Conservation (phyloP, 2,888 invertebrate genomes). For the Endotricha flammealis region DNA sequence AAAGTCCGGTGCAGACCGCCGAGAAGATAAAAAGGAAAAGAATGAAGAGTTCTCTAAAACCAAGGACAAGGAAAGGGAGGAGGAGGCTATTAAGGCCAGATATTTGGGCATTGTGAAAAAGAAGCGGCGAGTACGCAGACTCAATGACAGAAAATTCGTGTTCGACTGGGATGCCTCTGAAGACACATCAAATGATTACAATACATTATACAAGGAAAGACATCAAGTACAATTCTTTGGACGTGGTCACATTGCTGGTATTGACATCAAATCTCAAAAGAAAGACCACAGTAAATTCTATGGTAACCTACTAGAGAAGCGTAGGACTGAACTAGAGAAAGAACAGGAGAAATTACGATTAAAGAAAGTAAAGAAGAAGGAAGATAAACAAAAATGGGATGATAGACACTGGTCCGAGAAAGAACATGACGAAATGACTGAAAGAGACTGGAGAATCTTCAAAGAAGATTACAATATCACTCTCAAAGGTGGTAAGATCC, state of each 20-base stretch:
- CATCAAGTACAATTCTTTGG: slow-evolving; percentile 99
- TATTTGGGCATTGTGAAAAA: slow-evolving; percentile 96
- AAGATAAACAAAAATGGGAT: slow-evolving; percentile 99
- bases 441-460: slow-evolving; percentile 99
- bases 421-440: slow-evolving; percentile 95
- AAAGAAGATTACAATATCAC: slow-evolving; percentile 99
- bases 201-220: slow-evolving; percentile 95
- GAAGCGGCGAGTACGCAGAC: slow-evolving; percentile 91
- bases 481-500: slow-evolving; percentile 97
- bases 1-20: slow-evolving; percentile 68
- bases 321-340: slow-evolving; percentile 97
- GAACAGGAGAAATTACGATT: slow-evolving; percentile 95
- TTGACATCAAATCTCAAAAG: slow-evolving; percentile 97
- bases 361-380: slow-evolving; percentile 95
- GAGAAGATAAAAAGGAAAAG: slow-evolving; percentile 64
- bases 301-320: slow-evolving; percentile 94
- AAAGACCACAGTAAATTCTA: slow-evolving; percentile 98
- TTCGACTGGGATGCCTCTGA: slow-evolving; percentile 99
- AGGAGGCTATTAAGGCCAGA: slow-evolving; percentile 96
- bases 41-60: slow-evolving; percentile 75
- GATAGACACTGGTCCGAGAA: slow-evolving; percentile 99
- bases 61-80: slow-evolving; percentile 94
- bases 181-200: slow-evolving; percentile 98
- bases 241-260: slow-evolving; percentile 97
- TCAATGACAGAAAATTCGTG: slow-evolving; percentile 99